Conservation (phyloP, 1,140 invertebrate species). For the Psilanteris sp. region DNA sequence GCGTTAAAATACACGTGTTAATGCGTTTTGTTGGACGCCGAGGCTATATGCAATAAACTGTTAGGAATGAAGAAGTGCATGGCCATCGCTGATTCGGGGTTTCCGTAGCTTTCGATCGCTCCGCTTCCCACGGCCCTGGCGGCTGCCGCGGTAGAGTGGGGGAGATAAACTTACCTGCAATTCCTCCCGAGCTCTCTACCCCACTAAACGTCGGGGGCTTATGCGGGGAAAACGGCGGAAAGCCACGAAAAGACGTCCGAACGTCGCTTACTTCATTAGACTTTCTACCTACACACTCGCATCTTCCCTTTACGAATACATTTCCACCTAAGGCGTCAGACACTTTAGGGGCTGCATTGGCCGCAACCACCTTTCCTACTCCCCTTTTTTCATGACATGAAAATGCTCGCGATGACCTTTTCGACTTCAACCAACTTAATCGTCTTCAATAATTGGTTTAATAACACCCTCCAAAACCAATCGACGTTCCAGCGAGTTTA, state of each 20-base stretch:
- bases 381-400: slow-evolving; percentile 32
- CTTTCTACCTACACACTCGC: slow-evolving; percentile 38
- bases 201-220: slow-evolving; percentile 52
- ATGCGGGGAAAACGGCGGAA: slow-evolving; percentile 61
- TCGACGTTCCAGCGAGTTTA: background rate
- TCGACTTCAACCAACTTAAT: slow-evolving; percentile 5
- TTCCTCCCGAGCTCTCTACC: slow-evolving; percentile 61
- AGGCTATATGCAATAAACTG: too few species aligned
- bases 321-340: slow-evolving; percentile 21
- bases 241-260: slow-evolving; percentile 64
- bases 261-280: slow-evolving; percentile 60
- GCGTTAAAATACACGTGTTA: too few species aligned
- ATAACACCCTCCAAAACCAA: background rate
- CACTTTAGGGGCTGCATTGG: slow-evolving; percentile 59
- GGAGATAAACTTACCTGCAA: slow-evolving; percentile 63
- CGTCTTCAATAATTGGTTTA: slow-evolving; percentile 29
- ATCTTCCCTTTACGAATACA: slow-evolving; percentile 24
- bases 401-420: slow-evolving; percentile 46
- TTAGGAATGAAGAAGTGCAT: too few species aligned
- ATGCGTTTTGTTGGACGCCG: too few species aligned
- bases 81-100: too few species aligned
- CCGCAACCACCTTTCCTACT: slow-evolving; percentile 1
- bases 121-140: too few species aligned
- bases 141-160: too few species aligned
- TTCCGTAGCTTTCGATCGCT: too few species aligned